A percentile compares a stretch with the other conserved stretches of the same genome.
phyloP scores from a whole-genome alignment of 1,140 invertebrate species.

The Drosophila watanabei region DNA sequence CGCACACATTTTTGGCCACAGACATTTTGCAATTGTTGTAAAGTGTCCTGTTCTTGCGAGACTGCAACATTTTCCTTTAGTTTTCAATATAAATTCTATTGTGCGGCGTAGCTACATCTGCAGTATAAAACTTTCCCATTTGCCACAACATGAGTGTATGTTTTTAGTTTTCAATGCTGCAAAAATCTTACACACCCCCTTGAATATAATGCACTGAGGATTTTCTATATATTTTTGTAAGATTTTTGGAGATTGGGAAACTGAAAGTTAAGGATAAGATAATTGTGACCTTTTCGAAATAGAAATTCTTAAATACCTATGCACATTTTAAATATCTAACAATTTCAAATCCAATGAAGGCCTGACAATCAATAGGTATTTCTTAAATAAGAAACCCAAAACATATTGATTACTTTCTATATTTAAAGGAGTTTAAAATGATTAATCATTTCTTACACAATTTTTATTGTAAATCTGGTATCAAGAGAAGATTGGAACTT shows the following conservation, averaged over 20 bases:
- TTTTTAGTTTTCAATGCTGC: constrained; percentile 50
- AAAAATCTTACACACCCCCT: background rate
- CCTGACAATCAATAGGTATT: background rate
- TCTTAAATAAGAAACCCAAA: background rate
- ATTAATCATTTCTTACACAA: background rate
- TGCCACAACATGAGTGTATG: constrained; percentile 35
- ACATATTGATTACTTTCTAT: background rate
- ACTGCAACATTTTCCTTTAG: constrained; percentile 56
- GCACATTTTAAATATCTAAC: background rate
- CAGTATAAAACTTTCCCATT: constrained; percentile 59
- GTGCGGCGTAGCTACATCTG: constrained; percentile 56
- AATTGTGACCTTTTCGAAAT: too few species aligned
- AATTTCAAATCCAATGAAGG: too few species aligned
- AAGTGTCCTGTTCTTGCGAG: constrained; percentile 59
- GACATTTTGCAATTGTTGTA: constrained; percentile 73
- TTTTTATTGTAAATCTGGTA: background rate
- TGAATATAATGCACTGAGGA: background rate
- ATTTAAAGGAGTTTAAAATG: background rate
- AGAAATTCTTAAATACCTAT: background rate
- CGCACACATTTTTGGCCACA: constrained; percentile 67
- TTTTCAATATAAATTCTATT: constrained; percentile 69
- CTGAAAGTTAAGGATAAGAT: background rate
- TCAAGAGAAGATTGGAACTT: background rate
- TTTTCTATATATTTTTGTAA: background rate
- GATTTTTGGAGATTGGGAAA: background rate